phyloP scores from a whole-genome alignment of 1,140 invertebrate species.

The Penaeus indicus region DNA sequence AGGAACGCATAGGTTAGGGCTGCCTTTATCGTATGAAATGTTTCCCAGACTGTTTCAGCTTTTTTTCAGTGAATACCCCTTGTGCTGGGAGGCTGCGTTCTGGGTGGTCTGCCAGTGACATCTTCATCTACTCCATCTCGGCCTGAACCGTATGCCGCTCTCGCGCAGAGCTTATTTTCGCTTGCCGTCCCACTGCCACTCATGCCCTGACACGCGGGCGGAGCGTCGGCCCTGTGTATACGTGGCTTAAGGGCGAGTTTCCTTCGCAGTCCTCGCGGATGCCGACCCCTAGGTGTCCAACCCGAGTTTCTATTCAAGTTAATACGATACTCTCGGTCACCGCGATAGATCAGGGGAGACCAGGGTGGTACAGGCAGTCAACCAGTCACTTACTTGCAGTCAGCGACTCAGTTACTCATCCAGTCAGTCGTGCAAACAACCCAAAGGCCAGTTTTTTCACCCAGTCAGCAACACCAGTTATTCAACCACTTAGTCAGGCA shows the following conservation, averaged over 20 bases:
- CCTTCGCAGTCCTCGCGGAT: not conserved
- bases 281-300: slow-evolving; percentile 1
- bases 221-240: not conserved
- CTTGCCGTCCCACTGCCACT: not conserved
- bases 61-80: slow-evolving; percentile 32
- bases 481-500: too few species aligned
- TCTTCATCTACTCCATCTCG: slow-evolving; percentile 40
- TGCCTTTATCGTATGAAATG: slow-evolving; percentile 45
- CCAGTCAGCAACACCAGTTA: too few species aligned
- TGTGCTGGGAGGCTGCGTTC: slow-evolving; percentile 43
- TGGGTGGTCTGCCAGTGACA: slow-evolving; percentile 53
- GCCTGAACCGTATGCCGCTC: not conserved
- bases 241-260: not conserved
- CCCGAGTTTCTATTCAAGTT: slow-evolving; percentile 26
- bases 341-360: not conserved
- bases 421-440: too few species aligned
- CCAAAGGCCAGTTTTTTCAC: too few species aligned
- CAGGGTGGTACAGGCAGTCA: too few species aligned
- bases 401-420: too few species aligned
- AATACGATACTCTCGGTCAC: slow-evolving; percentile 25
- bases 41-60: slow-evolving; percentile 28
- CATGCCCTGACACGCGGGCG: not conserved
- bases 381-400: too few species aligned
- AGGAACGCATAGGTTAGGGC: slow-evolving; percentile 16
- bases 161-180: not conserved